A percentile compares a stretch with the other conserved stretches of the same genome.
phyloP scores from a whole-genome alignment of 2,113 vertebrate species.

The Ptilorrhoa leucosticta region DNA sequence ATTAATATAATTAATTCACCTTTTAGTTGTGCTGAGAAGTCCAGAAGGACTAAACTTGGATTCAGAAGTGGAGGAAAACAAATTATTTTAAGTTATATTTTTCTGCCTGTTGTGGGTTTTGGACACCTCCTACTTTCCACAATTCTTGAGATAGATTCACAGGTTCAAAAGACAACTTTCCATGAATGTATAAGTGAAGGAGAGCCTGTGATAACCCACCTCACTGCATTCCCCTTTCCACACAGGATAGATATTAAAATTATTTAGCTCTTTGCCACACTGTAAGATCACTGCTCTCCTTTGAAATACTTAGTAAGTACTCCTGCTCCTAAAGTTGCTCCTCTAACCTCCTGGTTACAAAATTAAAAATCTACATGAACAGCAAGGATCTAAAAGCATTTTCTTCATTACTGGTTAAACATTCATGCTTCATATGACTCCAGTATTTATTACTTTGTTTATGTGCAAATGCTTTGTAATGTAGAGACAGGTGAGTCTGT shows the following conservation, averaged over 20 bases:
- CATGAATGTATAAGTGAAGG: background rate
- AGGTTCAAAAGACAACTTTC: background rate
- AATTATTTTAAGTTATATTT: background rate
- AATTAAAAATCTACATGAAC: background rate
- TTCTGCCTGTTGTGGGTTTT: background rate
- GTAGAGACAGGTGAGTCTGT: background rate
- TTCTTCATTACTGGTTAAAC: background rate
- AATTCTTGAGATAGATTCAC: background rate
- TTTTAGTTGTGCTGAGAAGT: background rate
- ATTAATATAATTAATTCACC: background rate
- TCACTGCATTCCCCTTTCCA: background rate
- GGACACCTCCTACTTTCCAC: background rate
- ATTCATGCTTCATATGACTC: background rate
- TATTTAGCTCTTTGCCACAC: background rate
- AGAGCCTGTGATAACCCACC: background rate
- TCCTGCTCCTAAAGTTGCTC: background rate
- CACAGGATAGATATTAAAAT: background rate
- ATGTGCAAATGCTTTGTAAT: background rate
- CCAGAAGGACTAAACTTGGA: background rate
- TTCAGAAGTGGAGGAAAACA: background rate
- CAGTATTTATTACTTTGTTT: background rate
- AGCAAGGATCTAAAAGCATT: background rate
- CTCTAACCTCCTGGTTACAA: background rate
- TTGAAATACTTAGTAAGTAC: background rate
- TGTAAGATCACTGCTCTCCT: background rate